These are phyloP conservation scores for Atopsyche davidsoni DNA, from an alignment of 1,140 invertebrate species.

Conservation along the genomic window DNA sequence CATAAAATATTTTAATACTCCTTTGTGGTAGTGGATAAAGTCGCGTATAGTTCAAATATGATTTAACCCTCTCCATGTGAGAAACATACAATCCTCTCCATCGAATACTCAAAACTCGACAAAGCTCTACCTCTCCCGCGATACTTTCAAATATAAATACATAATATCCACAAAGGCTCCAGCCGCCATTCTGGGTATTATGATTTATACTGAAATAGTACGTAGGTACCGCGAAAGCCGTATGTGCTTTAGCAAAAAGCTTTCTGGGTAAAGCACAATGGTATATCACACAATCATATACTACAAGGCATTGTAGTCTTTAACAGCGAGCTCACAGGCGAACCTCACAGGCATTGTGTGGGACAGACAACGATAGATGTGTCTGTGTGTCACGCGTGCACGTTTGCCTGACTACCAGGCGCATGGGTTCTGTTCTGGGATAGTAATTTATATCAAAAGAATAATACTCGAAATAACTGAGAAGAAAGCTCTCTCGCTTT, in stretches of 20 bases:
- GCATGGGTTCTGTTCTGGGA: slow-evolving; percentile 24
- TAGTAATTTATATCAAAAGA: slow-evolving; percentile 32
- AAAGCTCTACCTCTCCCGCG: slow-evolving; percentile 18
- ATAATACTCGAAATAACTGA: slow-evolving; percentile 30
- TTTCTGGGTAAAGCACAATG: slow-evolving; percentile 20
- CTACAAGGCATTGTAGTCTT: slow-evolving; percentile 17
- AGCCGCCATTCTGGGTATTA: slow-evolving; percentile 20
- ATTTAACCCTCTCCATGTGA: slow-evolving; percentile 1
- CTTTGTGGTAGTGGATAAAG: no score
- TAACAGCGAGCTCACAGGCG: slow-evolving; percentile 19
- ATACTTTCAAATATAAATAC: slow-evolving; percentile 28
- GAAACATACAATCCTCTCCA: slow-evolving; percentile 6
- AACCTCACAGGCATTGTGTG: slow-evolving; percentile 20
- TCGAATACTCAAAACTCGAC: slow-evolving; percentile 18
- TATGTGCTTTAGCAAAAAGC: slow-evolving; percentile 24
- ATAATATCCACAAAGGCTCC: slow-evolving; percentile 27
- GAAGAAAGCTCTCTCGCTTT: slow-evolving; percentile 26
- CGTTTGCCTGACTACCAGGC: slow-evolving; percentile 20
- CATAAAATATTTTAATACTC: no score
- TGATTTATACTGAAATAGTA: slow-evolving; percentile 19
- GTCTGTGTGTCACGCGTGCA: slow-evolving; percentile 6
- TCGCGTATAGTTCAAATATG: no score
- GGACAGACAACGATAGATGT: slow-evolving; percentile 22
- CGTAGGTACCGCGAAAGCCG: slow-evolving; percentile 20
- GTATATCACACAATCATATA: slow-evolving; percentile 20